Evolutionary conservation across 2,888 invertebrate genomes (phyloP).

Genomic region (Ctenicera cuprea): DNA sequence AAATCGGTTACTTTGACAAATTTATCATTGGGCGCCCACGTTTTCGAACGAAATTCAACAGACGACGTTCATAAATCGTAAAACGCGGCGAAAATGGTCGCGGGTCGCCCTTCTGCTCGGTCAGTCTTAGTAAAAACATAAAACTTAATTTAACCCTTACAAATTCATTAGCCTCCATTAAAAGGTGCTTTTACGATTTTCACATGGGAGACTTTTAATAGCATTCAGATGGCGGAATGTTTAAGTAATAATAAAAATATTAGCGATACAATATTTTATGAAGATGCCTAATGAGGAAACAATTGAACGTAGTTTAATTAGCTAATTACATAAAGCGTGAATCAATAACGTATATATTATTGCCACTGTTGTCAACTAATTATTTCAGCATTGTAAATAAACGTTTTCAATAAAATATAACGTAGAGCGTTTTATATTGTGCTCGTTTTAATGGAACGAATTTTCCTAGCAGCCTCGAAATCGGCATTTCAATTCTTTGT

Average conservation of each 20-base stretch:
- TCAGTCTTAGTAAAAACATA: not conserved
- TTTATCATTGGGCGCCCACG: constrained; percentile 11
- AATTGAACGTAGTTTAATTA: constrained; percentile 39
- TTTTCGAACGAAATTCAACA: constrained; percentile 1
- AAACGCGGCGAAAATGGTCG: not conserved
- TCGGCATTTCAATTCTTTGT: constrained; percentile 30
- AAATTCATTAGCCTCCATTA: constrained; percentile 31
- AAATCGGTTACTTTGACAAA: constrained; percentile 22
- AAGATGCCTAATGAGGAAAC: constrained; percentile 42
- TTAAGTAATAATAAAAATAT: constrained; percentile 29
- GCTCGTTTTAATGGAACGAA: constrained; percentile 35
- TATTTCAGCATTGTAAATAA: constrained; percentile 33
- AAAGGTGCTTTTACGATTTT: constrained; percentile 30
- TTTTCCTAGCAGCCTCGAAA: constrained; percentile 31
- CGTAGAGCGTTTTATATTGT: constrained; percentile 30
- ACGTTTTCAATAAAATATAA: constrained; percentile 33
- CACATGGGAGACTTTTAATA: constrained; percentile 35
- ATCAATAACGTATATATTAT: constrained; percentile 34
- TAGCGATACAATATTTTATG: constrained; percentile 39
- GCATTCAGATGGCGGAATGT: constrained; percentile 23
- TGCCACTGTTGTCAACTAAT: constrained; percentile 33
- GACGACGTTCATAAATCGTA: constrained; percentile 10
- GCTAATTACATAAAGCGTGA: constrained; percentile 43
- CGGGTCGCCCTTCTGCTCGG: not conserved
- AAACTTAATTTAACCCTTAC: constrained; percentile 9